Evolutionary conservation across 2,113 vertebrate genomes (phyloP), one percentile per base, ranked within the genome.

Genomic region (Campylomormyrus tamandua): DNA sequence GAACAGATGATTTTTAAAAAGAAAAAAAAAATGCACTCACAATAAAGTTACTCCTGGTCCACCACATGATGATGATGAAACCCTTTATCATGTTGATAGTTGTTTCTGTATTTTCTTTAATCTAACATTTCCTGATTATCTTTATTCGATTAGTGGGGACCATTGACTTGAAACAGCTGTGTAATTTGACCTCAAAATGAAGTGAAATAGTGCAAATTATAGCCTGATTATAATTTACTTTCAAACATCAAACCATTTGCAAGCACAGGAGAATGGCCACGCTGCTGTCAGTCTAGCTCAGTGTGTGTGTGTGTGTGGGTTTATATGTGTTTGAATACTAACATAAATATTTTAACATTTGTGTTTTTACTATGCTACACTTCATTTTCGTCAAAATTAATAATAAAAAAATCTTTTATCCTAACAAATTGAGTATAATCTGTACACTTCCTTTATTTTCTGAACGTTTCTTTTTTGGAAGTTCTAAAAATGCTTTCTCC

Each of bases 111-210:
- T 50, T 86, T 86, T 10, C 45, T 50, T 49, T 52, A 46, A 84
- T 84, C 21, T 48, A n/a, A 86, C 84, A 27, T 86, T 86, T 50
- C 48, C n/a, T 86, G 11, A 6, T n/a, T 86, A 86, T 86, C 48
- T 13, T 86, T 27, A 86, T 50, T 48, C 5, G 49, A 86, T 49
- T 45, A 86, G 84, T 46, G 84, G 84, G 84, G 77, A 48, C 48
- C 84, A 86, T 86, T 86, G 84, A 86, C 48, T 86, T 50, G 84
- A 45, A 86, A 86, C 48, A 35, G 84, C 84, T 86, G 10, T 85
- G 84, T 48, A 49, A 86, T 86, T 46, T 49, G 13, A 86, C n/a
- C 84, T 86, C 11, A n/a, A 52, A 50, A 49, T 50, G 48, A 50
- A 86, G 48, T 27, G 2, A 49, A 50, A 86, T 21, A 52, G 45